Evolutionary conservation across 2,113 vertebrate species (phyloP).

Genomic region (Atherinomorus stipes): DNA sequence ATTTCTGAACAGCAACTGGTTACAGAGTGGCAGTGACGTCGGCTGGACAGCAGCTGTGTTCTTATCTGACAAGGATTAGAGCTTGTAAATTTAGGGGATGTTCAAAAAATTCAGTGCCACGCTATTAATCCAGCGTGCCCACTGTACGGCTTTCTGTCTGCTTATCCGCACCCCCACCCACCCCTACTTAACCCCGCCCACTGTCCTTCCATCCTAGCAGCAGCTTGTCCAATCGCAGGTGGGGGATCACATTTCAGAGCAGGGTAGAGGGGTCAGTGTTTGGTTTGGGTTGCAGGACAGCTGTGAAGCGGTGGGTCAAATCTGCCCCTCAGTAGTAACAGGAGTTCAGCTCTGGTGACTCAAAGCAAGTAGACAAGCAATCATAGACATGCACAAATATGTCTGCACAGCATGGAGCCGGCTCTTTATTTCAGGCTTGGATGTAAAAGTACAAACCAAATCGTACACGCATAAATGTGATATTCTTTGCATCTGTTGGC

Average conservation of each 20-base stretch:
- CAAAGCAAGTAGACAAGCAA: not conserved
- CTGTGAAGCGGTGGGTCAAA: constrained; percentile 45
- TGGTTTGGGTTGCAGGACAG: constrained; percentile 60
- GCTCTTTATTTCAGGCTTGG: not conserved
- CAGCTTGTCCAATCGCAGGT: constrained; percentile 38
- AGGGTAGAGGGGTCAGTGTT: constrained; percentile 11
- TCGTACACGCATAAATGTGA: not conserved
- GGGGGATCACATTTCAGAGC: constrained; percentile 58
- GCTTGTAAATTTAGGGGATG: constrained; percentile 56
- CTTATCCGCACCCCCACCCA: constrained; percentile 6
- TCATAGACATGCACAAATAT: not conserved
- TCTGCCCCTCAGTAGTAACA: not conserved
- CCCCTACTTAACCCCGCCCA: not conserved
- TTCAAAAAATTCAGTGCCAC: constrained; percentile 52
- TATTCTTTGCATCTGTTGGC: not conserved
- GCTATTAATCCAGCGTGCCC: constrained; percentile 51
- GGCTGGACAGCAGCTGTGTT: constrained; percentile 48
- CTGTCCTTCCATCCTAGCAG: not conserved
- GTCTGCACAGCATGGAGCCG: not conserved
- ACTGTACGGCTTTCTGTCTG: constrained; percentile 20
- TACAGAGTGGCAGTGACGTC: constrained; percentile 27
- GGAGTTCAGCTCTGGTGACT: not conserved
- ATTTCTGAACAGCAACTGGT: not conserved
- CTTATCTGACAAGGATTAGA: constrained; percentile 53
- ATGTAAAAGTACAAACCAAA: not conserved